These are phyloP conservation scores for Trichechus manatus DNA, from an alignment of 2,113 vertebrate genomes.

Conservation along the genomic window DNA sequence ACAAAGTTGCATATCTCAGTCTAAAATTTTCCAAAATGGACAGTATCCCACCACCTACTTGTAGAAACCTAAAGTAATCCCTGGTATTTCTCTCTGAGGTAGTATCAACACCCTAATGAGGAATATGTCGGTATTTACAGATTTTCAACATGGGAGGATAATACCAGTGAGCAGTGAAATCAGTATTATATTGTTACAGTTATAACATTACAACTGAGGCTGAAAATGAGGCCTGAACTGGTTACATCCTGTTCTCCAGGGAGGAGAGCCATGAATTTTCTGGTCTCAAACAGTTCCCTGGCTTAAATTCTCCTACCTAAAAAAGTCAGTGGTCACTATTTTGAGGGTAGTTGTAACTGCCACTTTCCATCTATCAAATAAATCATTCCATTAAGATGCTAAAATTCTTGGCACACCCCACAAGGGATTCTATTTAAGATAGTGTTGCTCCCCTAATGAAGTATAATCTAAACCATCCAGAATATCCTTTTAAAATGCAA, in stretches of 20 bases:
- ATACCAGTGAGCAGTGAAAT: accelerated
- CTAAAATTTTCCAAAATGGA: background rate
- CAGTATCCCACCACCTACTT: background rate
- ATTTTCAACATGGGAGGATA: no score
- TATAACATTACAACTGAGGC: background rate
- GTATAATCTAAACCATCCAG: background rate
- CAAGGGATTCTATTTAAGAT: background rate
- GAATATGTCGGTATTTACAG: background rate
- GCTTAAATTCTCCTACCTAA: background rate
- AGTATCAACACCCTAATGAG: background rate
- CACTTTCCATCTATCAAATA: background rate
- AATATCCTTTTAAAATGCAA: background rate
- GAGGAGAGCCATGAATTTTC: background rate
- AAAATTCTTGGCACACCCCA: background rate
- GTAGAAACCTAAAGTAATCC: background rate
- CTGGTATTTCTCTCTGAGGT: background rate
- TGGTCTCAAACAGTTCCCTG: background rate
- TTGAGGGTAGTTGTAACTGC: background rate
- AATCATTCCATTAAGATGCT: background rate
- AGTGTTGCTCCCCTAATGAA: background rate
- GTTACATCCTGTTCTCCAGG: background rate
- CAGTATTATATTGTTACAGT: no score
- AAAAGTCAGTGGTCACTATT: accelerated
- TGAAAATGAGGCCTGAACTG: background rate
- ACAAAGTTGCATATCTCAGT: background rate